Base-by-base conservation (phyloP, 2,888 invertebrate genomes). In the Adelognathus sp. region DNA sequence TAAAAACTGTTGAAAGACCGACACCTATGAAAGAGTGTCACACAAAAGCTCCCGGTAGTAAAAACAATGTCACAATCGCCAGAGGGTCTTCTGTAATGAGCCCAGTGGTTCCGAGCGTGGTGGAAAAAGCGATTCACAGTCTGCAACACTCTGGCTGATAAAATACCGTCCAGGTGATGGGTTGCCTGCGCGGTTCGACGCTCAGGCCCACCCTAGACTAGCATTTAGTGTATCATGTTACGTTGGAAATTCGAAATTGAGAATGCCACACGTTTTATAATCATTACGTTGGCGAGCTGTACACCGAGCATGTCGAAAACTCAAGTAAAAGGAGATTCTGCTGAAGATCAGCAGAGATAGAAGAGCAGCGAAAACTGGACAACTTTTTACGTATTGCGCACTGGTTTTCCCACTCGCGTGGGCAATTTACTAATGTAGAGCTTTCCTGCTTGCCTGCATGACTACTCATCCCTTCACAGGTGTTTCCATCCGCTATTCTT, bases 351-450 rank as follows among this genome's bases (percentile, higher is more conserved):
- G 39, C 9, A 61, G 41, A 11, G 39, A 54, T 24, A 75, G 11
- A 61, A 60, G 67, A 41, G 16, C 1, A 36, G 16, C 27, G 33
- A 58, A 4, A 29, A 11, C 29, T 63, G 24, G 14, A 36, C 41
- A 21, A 27, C 56, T 64, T 31, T 29, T 56, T 41, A 9, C 29
- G 18, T 18, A 50, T 56, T 41, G 41, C 31, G 61, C 64, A 56
- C 64, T 73, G 56, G 56, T 33, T 64, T 31, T 33, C 24, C 60
- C 81, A 76, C 76, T 78, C 81, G 79, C 72, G 81, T 79, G 82
- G 81, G 85, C 89, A 89, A 89, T 89, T 88, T 86, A 86, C 88
- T 89, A 89, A 89, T 89, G 88, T 84, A 88, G 83, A 86, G 80
- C n/a, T 83, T 83, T 74, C 76, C 24, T 21, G 46, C 9, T 3